These are phyloP conservation scores for Empis stercorea DNA, from an alignment of 2,888 invertebrate species.

Conservation along the genomic window DNA sequence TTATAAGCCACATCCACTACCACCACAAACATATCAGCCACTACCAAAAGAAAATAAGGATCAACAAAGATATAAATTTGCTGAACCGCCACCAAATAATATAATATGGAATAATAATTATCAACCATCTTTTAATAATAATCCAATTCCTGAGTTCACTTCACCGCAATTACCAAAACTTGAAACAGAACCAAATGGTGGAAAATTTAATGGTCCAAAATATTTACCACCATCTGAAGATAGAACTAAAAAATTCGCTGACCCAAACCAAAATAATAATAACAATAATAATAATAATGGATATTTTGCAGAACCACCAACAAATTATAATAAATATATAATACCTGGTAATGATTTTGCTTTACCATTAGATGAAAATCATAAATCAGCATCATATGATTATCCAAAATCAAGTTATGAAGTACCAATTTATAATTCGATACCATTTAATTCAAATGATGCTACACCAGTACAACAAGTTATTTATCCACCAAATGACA, in stretches of 20 bases:
- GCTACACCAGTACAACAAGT: constrained; percentile 21
- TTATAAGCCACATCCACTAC: too few species aligned
- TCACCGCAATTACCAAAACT: too few species aligned
- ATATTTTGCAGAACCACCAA: constrained; percentile 27
- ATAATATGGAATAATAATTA: too few species aligned
- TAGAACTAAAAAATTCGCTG: too few species aligned
- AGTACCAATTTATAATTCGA: constrained; percentile 33
- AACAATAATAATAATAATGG: constrained; percentile 8
- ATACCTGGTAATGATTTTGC: constrained; percentile 22
- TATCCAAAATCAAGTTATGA: constrained; percentile 33
- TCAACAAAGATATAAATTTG: too few species aligned
- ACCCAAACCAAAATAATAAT: too few species aligned
- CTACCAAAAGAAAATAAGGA: too few species aligned
- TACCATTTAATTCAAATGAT: constrained; percentile 24
- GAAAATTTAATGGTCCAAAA: not conserved
- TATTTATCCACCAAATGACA: constrained; percentile 24
- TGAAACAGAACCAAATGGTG: too few species aligned
- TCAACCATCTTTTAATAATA: too few species aligned
- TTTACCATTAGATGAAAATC: constrained; percentile 27
- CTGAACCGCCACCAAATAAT: too few species aligned
- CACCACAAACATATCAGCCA: too few species aligned
- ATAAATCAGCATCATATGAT: constrained; percentile 27
- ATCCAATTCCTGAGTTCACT: too few species aligned
- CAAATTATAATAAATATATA: constrained; percentile 19
- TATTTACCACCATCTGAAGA: not conserved